Percentiles rank a stretch among this genome's conserved stretches.
These are phyloP conservation scores for Willisornis vidua DNA, from an alignment of 2,113 vertebrate species.

Conservation along the genomic window DNA sequence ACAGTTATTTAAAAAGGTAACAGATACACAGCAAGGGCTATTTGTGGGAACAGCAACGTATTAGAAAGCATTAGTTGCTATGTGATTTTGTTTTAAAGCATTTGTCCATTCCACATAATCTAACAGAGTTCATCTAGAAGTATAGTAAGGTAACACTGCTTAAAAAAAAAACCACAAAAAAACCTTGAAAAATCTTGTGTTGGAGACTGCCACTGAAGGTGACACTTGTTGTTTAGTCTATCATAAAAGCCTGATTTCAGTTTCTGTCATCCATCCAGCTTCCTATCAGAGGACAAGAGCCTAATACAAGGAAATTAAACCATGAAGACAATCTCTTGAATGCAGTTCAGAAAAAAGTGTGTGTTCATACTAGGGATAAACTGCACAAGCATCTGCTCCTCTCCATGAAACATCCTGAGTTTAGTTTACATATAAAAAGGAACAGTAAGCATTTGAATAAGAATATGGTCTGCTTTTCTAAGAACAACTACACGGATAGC, in stretches of 20 bases:
- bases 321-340: conserved; percentile 13
- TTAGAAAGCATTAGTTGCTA: not conserved
- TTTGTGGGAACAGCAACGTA: not conserved
- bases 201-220: not conserved
- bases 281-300: conserved; percentile 14
- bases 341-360: conserved; percentile 30
- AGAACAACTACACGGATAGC: not conserved
- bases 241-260: not conserved
- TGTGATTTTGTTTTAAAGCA: conserved; percentile 2
- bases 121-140: not conserved
- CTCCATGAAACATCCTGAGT: not conserved
- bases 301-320: conserved; percentile 55
- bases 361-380: not conserved
- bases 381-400: not conserved
- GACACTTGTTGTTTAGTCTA: not conserved
- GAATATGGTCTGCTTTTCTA: not conserved
- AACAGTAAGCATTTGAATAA: not conserved
- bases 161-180: conserved; percentile 33
- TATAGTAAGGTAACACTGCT: not conserved
- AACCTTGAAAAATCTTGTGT: not conserved
- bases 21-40: not conserved
- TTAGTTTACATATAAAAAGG: not conserved
- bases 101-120: not conserved
- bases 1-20: conserved; percentile 3
- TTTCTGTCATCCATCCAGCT: conserved; percentile 27